phyloP scores from a whole-genome alignment of 2,113 vertebrate genomes.

The Pleuronectes platessa region DNA sequence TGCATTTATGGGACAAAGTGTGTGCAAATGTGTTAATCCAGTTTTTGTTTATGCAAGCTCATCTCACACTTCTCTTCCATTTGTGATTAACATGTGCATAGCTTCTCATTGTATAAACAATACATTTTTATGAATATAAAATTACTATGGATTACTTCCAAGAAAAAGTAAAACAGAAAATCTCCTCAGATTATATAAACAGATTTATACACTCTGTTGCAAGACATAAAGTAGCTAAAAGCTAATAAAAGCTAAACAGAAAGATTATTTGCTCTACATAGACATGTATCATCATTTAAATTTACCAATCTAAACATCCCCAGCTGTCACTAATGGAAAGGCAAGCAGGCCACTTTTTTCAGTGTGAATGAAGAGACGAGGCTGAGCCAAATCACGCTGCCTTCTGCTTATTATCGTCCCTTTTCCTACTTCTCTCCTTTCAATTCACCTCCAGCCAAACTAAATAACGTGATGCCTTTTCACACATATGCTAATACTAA shows the following conservation, averaged over 20 bases:
- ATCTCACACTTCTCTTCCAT: too few relatives aligned
- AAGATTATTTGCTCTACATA: constrained; percentile 14
- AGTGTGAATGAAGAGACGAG: constrained; percentile 52
- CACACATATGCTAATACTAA: constrained; percentile 82
- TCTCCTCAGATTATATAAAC: not conserved
- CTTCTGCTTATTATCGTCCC: constrained; percentile 70
- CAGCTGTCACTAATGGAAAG: constrained; percentile 64
- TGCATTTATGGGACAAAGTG: too few relatives aligned
- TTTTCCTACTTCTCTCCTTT: constrained; percentile 61
- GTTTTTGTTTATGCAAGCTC: too few relatives aligned
- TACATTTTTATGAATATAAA: not conserved
- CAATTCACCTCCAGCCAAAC: constrained; percentile 64
- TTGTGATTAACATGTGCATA: too few relatives aligned
- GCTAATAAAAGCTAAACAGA: not conserved
- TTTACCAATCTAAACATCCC: constrained; percentile 52
- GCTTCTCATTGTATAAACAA: too few relatives aligned
- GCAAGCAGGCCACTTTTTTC: constrained; percentile 43
- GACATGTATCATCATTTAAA: constrained; percentile 35
- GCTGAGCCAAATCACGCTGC: constrained; percentile 60
- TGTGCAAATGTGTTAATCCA: not conserved
- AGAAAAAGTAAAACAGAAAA: not conserved
- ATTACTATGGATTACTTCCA: not conserved
- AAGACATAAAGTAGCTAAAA: not conserved
- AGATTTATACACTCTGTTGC: not conserved
- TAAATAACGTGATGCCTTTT: constrained; percentile 79